Conservation (phyloP, 2,888 invertebrate genomes). For the Augochlorella aurata region DNA sequence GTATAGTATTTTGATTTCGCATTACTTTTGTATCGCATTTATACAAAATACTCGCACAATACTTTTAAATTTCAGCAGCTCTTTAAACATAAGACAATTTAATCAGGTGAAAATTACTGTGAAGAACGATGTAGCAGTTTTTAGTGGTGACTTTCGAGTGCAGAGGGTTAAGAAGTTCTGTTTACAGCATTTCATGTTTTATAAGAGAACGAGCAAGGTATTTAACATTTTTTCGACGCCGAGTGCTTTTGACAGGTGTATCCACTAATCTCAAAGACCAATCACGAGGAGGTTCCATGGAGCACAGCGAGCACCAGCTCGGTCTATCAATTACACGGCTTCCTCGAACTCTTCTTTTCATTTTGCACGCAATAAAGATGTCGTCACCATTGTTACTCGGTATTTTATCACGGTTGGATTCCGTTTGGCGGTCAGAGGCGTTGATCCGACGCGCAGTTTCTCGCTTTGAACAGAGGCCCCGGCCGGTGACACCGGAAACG, state of each 20-base stretch:
- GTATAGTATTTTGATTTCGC: too few species aligned
- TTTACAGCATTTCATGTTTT: too few species aligned
- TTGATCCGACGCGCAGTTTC: conserved; percentile 43
- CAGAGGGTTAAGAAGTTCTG: too few species aligned
- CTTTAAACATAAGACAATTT: too few species aligned
- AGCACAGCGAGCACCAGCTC: not conserved
- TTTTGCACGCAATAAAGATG: not conserved
- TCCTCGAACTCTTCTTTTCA: not conserved
- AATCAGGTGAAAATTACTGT: too few species aligned
- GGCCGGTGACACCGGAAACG: conserved; percentile 45
- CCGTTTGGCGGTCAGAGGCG: conserved; percentile 22
- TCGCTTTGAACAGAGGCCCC: conserved; percentile 33
- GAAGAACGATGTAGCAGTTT: too few species aligned
- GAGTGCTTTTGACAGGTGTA: not conserved
- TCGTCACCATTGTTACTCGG: not conserved
- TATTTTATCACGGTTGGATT: conserved; percentile 6
- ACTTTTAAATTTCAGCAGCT: too few species aligned
- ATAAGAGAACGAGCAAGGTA: too few species aligned
- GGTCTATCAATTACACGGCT: not conserved
- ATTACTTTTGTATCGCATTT: too few species aligned
- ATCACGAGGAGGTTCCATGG: not conserved
- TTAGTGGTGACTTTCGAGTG: too few species aligned
- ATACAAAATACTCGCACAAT: too few species aligned
- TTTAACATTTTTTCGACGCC: not conserved
- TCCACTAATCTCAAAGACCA: not conserved